phyloP scores from a whole-genome alignment of 92 coral and sea anemone genomes.

The Montipora capitata region DNA sequence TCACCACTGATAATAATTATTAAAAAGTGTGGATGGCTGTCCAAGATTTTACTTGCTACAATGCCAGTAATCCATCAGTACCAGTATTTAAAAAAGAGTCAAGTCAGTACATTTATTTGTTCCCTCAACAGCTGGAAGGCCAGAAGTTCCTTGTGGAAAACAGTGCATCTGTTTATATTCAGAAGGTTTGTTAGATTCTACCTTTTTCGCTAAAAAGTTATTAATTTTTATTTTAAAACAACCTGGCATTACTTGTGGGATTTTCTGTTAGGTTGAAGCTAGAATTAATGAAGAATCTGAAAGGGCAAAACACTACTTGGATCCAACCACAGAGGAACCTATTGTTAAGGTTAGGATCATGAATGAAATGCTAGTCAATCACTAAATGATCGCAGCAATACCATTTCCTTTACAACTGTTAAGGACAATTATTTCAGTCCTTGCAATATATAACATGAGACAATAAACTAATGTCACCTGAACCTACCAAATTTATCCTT shows the following conservation, averaged over 20 bases:
- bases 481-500: too few relatives aligned
- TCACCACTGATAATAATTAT: too few relatives aligned
- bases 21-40: too few relatives aligned
- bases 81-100: background rate
- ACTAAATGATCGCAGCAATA: background rate
- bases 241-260: background rate
- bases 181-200: constrained; percentile 75
- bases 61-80: too few relatives aligned
- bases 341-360: constrained; percentile 85
- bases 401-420: too few relatives aligned
- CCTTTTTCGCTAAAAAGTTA: background rate
- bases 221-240: background rate
- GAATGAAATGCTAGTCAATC: background rate
- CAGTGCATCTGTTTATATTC: constrained; percentile 99
- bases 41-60: too few relatives aligned
- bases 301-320: constrained; percentile 97
- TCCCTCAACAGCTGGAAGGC: constrained; percentile 88
- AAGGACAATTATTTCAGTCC: too few relatives aligned
- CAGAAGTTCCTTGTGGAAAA: constrained; percentile 98
- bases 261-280: constrained; percentile 81
- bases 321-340: constrained; percentile 96
- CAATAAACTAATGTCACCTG: too few relatives aligned
- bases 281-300: constrained; percentile 99
- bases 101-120: background rate
- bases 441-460: too few relatives aligned